phyloP scores from a whole-genome alignment of 2,888 invertebrate species.

The Rhagonycha fulva region DNA sequence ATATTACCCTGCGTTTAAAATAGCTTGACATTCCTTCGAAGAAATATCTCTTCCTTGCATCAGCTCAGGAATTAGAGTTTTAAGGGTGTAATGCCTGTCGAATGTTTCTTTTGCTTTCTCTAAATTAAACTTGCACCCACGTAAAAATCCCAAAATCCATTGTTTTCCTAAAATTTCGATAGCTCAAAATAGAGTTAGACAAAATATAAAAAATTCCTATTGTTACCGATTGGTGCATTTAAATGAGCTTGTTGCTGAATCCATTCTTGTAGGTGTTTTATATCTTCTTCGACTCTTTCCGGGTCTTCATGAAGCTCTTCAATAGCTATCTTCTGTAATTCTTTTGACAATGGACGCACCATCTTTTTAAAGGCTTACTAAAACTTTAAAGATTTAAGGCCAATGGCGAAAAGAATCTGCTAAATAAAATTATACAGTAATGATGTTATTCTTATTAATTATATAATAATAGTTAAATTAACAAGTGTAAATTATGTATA shows the following conservation, averaged over 20 bases:
- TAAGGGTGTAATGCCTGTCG: slow-evolving; percentile 63
- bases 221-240: not conserved
- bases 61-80: slow-evolving; percentile 62
- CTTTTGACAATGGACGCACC: not conserved
- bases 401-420: no score
- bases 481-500: no score
- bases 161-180: slow-evolving; percentile 38
- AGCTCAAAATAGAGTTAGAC: no score
- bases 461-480: no score
- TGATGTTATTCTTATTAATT: no score
- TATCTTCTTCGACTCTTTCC: not conserved
- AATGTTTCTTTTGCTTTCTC: slow-evolving; percentile 61
- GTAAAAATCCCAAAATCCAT: slow-evolving; percentile 59
- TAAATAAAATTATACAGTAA: no score
- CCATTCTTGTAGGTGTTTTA: not conserved
- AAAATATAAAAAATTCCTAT: no score
- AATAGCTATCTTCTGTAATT: not conserved
- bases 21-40: slow-evolving; percentile 23
- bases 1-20: not conserved
- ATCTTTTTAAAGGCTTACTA: no score
- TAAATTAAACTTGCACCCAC: slow-evolving; percentile 61
- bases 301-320: not conserved
- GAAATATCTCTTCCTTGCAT: slow-evolving; percentile 58
- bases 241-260: not conserved
- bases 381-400: no score